A percentile compares a stretch with the other conserved stretches of the same genome.
phyloP scores from a whole-genome alignment of 2,888 invertebrate species.

The Watsonalla cultraria region DNA sequence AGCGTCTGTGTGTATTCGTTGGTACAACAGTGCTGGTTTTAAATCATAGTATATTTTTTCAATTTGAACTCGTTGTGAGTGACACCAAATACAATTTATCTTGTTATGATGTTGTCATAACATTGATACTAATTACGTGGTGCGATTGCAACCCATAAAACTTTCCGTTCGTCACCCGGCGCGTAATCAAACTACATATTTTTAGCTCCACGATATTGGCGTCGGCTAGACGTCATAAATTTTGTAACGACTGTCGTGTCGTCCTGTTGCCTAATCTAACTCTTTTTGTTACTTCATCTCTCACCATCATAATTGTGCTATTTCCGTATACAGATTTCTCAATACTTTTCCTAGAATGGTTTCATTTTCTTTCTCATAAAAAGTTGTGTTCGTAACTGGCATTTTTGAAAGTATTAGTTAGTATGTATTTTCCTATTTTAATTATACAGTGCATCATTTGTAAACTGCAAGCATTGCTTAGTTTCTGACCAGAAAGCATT shows the following conservation, averaged over 20 bases:
- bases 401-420: too few relatives aligned
- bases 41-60: too few relatives aligned
- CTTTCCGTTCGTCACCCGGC: conserved; percentile 7
- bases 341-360: not conserved
- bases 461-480: too few relatives aligned
- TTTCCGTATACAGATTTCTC: conserved; percentile 4
- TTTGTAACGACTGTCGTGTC: conserved; percentile 17
- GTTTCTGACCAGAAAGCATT: too few relatives aligned
- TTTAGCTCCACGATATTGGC: conserved; percentile 12
- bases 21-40: too few relatives aligned
- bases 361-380: too few relatives aligned
- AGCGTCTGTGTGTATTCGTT: too few relatives aligned
- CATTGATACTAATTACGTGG: not conserved
- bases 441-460: too few relatives aligned
- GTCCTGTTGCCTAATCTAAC: conserved; percentile 14
- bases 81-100: not conserved
- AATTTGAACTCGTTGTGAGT: not conserved
- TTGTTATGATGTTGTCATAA: not conserved
- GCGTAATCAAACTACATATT: conserved; percentile 9
- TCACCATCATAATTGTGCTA: not conserved
- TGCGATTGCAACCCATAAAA: not conserved
- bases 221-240: conserved; percentile 35
- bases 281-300: conserved; percentile 11
- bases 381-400: too few relatives aligned
- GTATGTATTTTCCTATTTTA: too few relatives aligned